A percentile compares a stretch with the other conserved stretches of the same genome.
phyloP scores from a whole-genome alignment of 2,797 vertebrate genomes.

The Rousettus madagascariensis region DNA sequence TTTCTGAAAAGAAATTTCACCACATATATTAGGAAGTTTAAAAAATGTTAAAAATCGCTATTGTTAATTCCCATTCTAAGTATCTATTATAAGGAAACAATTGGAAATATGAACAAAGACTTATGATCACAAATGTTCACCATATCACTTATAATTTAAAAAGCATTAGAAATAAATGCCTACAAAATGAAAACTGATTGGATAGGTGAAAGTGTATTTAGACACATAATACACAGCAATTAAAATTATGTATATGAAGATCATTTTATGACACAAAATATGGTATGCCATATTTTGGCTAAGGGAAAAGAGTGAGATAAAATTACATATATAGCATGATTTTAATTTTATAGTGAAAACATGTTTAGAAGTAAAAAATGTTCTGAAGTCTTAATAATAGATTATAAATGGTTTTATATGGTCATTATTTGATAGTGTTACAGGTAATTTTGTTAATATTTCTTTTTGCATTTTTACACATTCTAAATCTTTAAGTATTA shows the following conservation, averaged over 20 bases:
- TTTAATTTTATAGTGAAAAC: constrained; percentile 17
- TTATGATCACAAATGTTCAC: background rate
- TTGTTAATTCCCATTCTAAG: background rate
- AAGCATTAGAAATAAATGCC: background rate
- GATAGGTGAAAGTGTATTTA: background rate
- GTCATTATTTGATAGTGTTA: background rate
- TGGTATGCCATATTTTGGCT: background rate
- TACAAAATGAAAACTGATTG: background rate
- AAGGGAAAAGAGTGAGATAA: background rate
- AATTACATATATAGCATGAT: background rate
- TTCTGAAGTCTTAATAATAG: background rate
- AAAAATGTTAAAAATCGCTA: background rate
- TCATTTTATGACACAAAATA: background rate
- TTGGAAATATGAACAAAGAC: background rate
- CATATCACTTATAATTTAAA: background rate
- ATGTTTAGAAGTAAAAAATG: background rate
- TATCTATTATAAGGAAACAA: background rate
- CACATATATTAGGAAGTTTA: background rate
- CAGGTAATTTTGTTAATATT: background rate
- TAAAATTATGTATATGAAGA: background rate
- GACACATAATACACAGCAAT: background rate
- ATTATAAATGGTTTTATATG: background rate
- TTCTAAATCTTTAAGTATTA: background rate
- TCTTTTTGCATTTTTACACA: background rate
- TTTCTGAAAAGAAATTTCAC: constrained; percentile 26